Percentiles rank a stretch among this genome's conserved stretches.
These are phyloP conservation scores for Odontamblyopus lacepedii DNA, from an alignment of 2,797 vertebrate genomes.

Conservation along the genomic window DNA sequence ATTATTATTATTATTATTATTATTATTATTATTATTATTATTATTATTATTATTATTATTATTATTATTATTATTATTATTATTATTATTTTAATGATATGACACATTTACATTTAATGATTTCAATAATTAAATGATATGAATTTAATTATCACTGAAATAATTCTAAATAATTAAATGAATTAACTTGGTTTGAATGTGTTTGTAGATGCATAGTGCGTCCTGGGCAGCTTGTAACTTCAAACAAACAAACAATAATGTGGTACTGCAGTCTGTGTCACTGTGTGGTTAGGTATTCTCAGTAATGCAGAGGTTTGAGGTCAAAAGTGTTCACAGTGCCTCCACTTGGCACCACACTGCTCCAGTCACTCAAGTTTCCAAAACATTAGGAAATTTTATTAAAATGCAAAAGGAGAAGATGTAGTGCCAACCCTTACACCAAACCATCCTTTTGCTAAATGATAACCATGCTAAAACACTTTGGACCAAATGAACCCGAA, in stretches of 20 bases:
- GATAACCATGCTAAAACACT: too few species aligned
- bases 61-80: too few species aligned
- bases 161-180: too few species aligned
- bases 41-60: too few species aligned
- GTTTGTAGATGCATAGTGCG: not conserved
- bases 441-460: not conserved
- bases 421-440: conserved; percentile 7
- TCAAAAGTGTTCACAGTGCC: conserved; percentile 62
- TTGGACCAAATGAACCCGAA: too few species aligned
- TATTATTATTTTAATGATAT: not conserved
- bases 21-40: too few species aligned
- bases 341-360: conserved; percentile 62
- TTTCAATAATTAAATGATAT: not conserved
- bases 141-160: not conserved
- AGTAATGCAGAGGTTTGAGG: conserved; percentile 64
- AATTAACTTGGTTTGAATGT: not conserved
- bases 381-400: conserved; percentile 55
- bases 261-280: conserved; percentile 39
- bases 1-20: too few species aligned
- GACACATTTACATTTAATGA: too few species aligned
- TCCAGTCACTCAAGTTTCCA: conserved; percentile 59
- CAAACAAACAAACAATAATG: conserved; percentile 39
- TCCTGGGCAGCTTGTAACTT: conserved; percentile 11
- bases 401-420: conserved; percentile 40
- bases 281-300: conserved; percentile 55